Base-by-base conservation (phyloP, 2,113 vertebrate species). In the Uropsilus gracilis region DNA sequence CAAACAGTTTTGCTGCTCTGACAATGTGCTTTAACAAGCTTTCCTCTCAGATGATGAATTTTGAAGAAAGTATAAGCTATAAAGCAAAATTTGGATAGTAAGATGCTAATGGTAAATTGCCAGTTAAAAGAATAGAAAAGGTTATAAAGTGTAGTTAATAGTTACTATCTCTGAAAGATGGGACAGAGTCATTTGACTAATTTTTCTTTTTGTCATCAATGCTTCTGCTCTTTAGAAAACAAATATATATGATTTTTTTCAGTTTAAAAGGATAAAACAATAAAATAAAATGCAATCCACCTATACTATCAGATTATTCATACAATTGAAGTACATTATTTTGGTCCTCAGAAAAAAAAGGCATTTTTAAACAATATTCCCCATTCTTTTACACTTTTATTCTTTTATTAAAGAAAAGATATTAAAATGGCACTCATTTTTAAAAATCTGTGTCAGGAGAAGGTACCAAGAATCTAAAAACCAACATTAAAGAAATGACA, bases 1-100 rank as follows among this genome's bases (percentile, higher is more conserved):
- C 39, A 82, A 76, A 78, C 3, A 44, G 44, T 48, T 69, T 89
- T 28, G 64, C 30, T 85, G 63, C 44, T 71, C 20, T 71, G 63
- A 75, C 57, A 63, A n/a, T 24, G 22, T 59, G 50, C 32, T 75
- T 8, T 37, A 50, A 80, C 28, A 72, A 87, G 28, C 42, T 86
- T 72, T 93, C 81, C 42, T 77, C 55, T 86, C 28, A 81, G 28
- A 95, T 26, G 32, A 28, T 30, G 44, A 87, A 57, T 86, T 76
- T 71, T 8, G 32, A 50, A 34, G 3, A 14, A 8, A 61, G 77
- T 81, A 13, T 57, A 68, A 55, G 30, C 66, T 22, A 46, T 71
- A 95, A 89, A 84, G 75, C 37, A 66, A 80, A 66, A 59, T 94
- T 66, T 81, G 50, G 8, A 8, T 46, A 64, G n/a, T 66, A 39